phyloP scores from a whole-genome alignment of 2,888 invertebrate genomes.

The Augochlorella aurata region DNA sequence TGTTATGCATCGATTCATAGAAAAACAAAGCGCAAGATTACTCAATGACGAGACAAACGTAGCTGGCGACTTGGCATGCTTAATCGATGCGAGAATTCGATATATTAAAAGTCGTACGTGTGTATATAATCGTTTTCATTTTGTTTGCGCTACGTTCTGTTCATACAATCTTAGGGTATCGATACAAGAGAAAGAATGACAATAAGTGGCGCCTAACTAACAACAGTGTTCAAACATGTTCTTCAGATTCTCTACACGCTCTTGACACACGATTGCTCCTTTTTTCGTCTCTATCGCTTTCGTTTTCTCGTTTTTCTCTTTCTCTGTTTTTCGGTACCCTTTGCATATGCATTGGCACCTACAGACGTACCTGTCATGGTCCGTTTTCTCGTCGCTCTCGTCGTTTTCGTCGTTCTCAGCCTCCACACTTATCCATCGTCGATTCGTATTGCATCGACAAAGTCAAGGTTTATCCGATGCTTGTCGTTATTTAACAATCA shows the following conservation, averaged over 20 bases:
- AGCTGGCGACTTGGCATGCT: constrained; percentile 73
- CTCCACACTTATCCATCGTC: not conserved
- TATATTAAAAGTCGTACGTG: constrained; percentile 65
- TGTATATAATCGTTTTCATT: constrained; percentile 50
- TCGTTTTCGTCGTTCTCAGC: constrained; percentile 19
- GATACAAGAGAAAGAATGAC: constrained; percentile 71
- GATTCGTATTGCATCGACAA: constrained; percentile 21
- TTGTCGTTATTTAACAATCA: constrained; percentile 23
- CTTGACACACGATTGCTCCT: not conserved
- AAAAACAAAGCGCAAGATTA: constrained; percentile 75
- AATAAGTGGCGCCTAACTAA: constrained; percentile 64
- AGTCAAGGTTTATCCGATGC: constrained; percentile 2
- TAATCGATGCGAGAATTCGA: constrained; percentile 65
- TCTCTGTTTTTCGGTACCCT: constrained; percentile 37
- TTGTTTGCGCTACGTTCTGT: constrained; percentile 68
- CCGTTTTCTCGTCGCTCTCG: constrained; percentile 3
- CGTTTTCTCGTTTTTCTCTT: constrained; percentile 37
- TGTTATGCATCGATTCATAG: constrained; percentile 72
- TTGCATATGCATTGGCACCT: not conserved
- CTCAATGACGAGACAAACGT: constrained; percentile 68
- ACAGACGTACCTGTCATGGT: not conserved
- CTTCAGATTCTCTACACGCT: constrained; percentile 26
- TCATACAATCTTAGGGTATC: constrained; percentile 69
- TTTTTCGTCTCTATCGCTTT: constrained; percentile 25
- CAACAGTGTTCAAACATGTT: constrained; percentile 56